Conservation (phyloP, 2,113 vertebrate genomes). For the Jaculus jaculus region DNA sequence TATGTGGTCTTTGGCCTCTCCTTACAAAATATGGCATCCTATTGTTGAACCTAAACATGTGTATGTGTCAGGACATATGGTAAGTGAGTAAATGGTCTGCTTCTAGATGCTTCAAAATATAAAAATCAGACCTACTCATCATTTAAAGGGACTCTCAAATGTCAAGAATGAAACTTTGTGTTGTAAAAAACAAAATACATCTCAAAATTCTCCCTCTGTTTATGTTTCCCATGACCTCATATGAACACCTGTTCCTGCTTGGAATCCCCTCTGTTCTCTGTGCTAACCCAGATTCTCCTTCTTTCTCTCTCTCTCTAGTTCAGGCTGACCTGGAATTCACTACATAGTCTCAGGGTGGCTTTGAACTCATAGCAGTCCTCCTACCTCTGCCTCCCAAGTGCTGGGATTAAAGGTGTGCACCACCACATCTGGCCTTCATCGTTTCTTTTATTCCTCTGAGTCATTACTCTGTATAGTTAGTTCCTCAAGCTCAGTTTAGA, state of each 20-base stretch:
- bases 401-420: too few relatives aligned
- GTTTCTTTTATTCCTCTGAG: not conserved
- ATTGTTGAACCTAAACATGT: slow-evolving; percentile 43
- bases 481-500: not conserved
- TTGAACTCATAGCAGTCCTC: too few relatives aligned
- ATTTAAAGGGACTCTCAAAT: not conserved
- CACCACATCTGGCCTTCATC: not conserved
- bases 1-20: slow-evolving; percentile 57
- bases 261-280: not conserved
- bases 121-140: not conserved
- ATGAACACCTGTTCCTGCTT: not conserved
- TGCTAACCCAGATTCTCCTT: not conserved
- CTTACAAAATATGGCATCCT: slow-evolving; percentile 49
- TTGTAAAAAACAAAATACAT: not conserved
- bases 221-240: not conserved
- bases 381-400: too few relatives aligned
- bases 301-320: too few relatives aligned
- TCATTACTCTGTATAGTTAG: not conserved
- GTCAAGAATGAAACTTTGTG: not conserved
- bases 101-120: slow-evolving; percentile 14
- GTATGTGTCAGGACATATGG: not conserved
- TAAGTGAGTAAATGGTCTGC: not conserved
- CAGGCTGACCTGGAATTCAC: too few relatives aligned
- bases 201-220: not conserved
- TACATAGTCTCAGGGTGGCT: too few relatives aligned